phyloP scores from a whole-genome alignment of 2,888 invertebrate genomes.

The Papilio gigon region DNA sequence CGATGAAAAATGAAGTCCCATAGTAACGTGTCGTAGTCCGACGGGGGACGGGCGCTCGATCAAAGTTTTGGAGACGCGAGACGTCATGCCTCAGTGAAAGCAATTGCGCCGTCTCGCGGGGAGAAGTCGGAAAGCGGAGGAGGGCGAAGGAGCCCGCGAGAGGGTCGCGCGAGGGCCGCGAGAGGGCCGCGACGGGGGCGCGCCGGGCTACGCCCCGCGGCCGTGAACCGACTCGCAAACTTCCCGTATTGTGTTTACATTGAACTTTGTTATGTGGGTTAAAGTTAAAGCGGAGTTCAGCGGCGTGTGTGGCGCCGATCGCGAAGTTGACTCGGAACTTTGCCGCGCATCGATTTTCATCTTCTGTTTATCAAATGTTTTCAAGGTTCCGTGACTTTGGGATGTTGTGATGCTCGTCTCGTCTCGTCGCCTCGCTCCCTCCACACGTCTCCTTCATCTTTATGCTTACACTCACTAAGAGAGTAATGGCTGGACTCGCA shows the following conservation, averaged over 20 bases:
- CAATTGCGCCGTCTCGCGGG: conserved; percentile 46
- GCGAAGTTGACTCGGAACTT: conserved; percentile 78
- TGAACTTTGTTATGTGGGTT: conserved; percentile 83
- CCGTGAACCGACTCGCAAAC: conserved; percentile 81
- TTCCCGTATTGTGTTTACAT: conserved; percentile 83
- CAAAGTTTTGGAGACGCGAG: conserved; percentile 38
- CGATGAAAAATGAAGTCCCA: not conserved
- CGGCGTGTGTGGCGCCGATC: conserved; percentile 78
- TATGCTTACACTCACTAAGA: not conserved
- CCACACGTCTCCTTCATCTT: conserved; percentile 26
- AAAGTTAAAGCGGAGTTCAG: conserved; percentile 82
- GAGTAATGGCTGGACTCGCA: not conserved
- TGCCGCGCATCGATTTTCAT: conserved; percentile 79
- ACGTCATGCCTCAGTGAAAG: conserved; percentile 46
- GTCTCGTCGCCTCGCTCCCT: conserved; percentile 39
- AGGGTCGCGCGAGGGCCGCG: conserved; percentile 47
- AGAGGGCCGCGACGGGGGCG: conserved; percentile 47
- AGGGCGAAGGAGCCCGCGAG: conserved; percentile 46
- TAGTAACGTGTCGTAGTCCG: not conserved
- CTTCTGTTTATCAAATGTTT: conserved; percentile 76
- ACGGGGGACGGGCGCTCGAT: conserved; percentile 14
- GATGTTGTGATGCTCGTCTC: conserved; percentile 44
- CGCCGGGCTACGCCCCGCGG: conserved; percentile 66
- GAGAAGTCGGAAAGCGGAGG: conserved; percentile 45
- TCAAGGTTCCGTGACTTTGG: conserved; percentile 66